Conservation (phyloP, 2,888 invertebrate species). For the Mantis religiosa region DNA sequence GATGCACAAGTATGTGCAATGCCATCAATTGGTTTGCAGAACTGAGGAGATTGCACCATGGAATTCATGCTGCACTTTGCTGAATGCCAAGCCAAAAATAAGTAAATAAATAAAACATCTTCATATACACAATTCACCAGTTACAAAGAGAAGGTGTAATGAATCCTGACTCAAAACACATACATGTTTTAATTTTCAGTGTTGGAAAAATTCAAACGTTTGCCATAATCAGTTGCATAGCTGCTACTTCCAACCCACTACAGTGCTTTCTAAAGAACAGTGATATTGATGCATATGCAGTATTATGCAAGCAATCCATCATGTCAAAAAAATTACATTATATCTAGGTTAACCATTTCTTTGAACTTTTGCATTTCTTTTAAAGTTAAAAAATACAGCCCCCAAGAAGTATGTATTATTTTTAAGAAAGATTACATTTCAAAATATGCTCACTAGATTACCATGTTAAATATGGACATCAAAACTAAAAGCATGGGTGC, state of each 20-base stretch:
- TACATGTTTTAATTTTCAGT: neutral
- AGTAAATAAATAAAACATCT: constrained; percentile 18
- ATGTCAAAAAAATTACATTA: neutral
- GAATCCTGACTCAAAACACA: neutral
- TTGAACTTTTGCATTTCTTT: neutral
- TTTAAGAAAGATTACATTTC: neutral
- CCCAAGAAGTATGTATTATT: neutral
- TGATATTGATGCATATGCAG: constrained; percentile 13
- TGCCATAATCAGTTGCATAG: constrained; percentile 9
- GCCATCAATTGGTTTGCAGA: neutral
- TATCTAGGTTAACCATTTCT: neutral
- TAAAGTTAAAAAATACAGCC: neutral
- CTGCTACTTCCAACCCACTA: constrained; percentile 11
- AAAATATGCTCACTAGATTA: neutral
- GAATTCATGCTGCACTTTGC: constrained; percentile 15
- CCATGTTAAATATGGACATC: constrained; percentile 13
- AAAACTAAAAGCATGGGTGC: constrained; percentile 17
- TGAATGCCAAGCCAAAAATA: constrained; percentile 17
- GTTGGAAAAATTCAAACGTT: constrained; percentile 4
- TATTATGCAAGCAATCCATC: constrained; percentile 5
- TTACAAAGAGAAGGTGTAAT: constrained; percentile 13
- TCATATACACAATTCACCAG: constrained; percentile 1
- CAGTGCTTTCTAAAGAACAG: constrained; percentile 14
- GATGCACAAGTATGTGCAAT: neutral
- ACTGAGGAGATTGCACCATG: constrained; percentile 7